A percentile compares a stretch with the other conserved stretches of the same genome.
Evolutionary conservation across 2,888 invertebrate genomes (phyloP).

Genomic region (Callinectes sapidus): DNA sequence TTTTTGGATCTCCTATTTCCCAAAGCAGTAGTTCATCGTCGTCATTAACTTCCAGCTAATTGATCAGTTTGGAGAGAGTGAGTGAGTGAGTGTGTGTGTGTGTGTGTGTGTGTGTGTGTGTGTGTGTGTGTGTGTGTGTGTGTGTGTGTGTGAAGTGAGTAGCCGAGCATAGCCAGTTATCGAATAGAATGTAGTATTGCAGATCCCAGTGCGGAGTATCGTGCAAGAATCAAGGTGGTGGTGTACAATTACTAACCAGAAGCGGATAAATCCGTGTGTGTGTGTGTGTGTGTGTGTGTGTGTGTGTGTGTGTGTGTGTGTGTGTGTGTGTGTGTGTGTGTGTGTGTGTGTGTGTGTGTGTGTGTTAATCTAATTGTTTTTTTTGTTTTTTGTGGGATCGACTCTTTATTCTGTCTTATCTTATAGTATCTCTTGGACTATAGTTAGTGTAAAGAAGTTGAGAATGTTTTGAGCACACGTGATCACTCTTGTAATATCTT

Average conservation of each 20-base stretch:
- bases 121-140: too few species aligned
- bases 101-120: not conserved
- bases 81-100: constrained; percentile 12
- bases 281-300: not conserved
- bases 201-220: not conserved
- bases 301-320: not conserved
- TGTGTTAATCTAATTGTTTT: not conserved
- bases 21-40: too few species aligned
- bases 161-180: not conserved
- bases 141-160: not conserved
- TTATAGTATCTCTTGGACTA: too few species aligned
- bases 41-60: too few species aligned
- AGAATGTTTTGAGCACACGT: too few species aligned
- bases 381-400: not conserved
- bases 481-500: too few species aligned
- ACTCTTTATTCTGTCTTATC: too few species aligned
- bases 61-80: too few species aligned
- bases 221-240: not conserved
- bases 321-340: not conserved
- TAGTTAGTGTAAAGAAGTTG: too few species aligned
- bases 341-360: constrained; percentile 2
- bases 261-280: not conserved
- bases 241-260: not conserved
- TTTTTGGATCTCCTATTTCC: too few species aligned
- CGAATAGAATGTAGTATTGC: not conserved